A percentile compares a stretch with the other conserved stretches of the same genome.
Evolutionary conservation across 2,113 vertebrate genomes (phyloP).

Genomic region (Clinocottus analis): DNA sequence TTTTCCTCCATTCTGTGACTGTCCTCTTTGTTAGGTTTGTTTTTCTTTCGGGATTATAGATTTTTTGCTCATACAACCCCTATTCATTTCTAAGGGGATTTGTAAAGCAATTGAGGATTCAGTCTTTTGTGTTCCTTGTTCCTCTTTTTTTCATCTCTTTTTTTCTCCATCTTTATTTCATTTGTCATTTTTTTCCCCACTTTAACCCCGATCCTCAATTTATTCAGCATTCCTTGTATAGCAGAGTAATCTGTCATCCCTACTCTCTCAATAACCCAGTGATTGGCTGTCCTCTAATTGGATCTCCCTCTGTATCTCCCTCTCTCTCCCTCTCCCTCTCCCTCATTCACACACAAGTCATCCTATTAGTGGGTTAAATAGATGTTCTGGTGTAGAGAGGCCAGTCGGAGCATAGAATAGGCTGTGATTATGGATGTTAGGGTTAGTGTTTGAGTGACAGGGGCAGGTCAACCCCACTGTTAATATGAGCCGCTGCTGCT

Average conservation of each 20-base stretch:
- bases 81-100: conserved; percentile 59
- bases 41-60: conserved; percentile 55
- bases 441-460: conserved; percentile 67
- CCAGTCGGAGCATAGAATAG: conserved; percentile 68
- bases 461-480: conserved; percentile 48
- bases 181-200: conserved; percentile 37
- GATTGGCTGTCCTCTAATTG: conserved; percentile 83
- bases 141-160: conserved; percentile 23
- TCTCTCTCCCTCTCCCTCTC: not conserved
- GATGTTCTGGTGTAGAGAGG: conserved; percentile 69
- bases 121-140: conserved; percentile 45
- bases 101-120: conserved; percentile 59
- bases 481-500: conserved; percentile 29
- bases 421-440: conserved; percentile 76
- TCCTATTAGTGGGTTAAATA: conserved; percentile 84
- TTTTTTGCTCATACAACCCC: conserved; percentile 32
- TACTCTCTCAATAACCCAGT: conserved; percentile 80
- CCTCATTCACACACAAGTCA: no score
- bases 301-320: conserved; percentile 52
- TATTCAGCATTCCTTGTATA: conserved; percentile 12
- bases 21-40: conserved; percentile 48
- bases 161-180: conserved; percentile 28
- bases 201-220: conserved; percentile 3
- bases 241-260: conserved; percentile 60
- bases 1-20: conserved; percentile 20